A percentile compares a stretch with the other conserved stretches of the same genome.
These are phyloP conservation scores for Diaperis boleti DNA, from an alignment of 2,888 invertebrate species.

Conservation along the genomic window DNA sequence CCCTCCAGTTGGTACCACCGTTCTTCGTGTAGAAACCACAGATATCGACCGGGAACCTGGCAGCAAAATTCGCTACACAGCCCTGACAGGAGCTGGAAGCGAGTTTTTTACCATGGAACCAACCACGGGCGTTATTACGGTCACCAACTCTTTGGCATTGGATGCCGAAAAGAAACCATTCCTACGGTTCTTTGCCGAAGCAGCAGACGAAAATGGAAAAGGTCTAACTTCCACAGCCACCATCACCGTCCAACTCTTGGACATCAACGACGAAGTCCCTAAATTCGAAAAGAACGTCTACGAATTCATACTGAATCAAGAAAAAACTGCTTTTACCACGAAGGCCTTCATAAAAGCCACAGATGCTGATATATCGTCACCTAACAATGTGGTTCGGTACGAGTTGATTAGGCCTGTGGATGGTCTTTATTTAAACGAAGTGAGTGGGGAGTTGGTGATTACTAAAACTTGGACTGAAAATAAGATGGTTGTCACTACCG, in stretches of 20 bases:
- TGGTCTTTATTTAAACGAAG: conserved; percentile 77
- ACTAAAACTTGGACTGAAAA: conserved; percentile 65
- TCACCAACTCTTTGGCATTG: conserved; percentile 80
- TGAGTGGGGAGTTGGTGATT: conserved; percentile 81
- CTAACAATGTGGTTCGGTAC: conserved; percentile 88
- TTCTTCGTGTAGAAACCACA: conserved; percentile 77
- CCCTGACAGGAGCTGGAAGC: conserved; percentile 70
- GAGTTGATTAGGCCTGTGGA: conserved; percentile 83
- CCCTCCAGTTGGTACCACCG: conserved; percentile 71
- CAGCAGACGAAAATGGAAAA: conserved; percentile 86
- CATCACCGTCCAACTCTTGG: conserved; percentile 80
- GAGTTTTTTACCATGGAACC: conserved; percentile 84
- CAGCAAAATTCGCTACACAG: conserved; percentile 69
- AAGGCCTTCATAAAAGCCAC: conserved; percentile 82
- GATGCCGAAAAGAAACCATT: conserved; percentile 86
- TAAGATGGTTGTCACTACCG: conserved; percentile 74
- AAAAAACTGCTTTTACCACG: conserved; percentile 78
- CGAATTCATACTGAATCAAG: conserved; percentile 83
- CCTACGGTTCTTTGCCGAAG: conserved; percentile 85
- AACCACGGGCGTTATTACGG: conserved; percentile 82
- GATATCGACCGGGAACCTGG: conserved; percentile 85
- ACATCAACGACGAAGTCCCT: conserved; percentile 71
- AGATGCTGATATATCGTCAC: conserved; percentile 85
- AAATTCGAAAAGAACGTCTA: conserved; percentile 83
- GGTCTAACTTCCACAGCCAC: conserved; percentile 82